Evolutionary conservation across 2,797 vertebrate species (phyloP), one percentile per base, ranked within the genome.

Genomic region (Cuculus canorus): DNA sequence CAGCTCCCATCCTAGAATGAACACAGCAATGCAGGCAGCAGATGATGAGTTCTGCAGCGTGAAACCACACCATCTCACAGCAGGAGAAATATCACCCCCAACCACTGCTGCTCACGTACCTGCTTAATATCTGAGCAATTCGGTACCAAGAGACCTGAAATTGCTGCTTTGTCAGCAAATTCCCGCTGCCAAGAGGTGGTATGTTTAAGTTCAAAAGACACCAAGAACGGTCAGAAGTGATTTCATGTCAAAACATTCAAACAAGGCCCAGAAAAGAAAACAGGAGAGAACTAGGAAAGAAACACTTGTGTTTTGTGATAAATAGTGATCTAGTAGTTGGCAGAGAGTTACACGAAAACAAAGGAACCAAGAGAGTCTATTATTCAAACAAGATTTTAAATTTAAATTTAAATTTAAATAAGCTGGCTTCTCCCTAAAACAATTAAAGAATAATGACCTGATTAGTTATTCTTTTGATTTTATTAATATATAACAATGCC

Each of bases 91-190:
- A 88, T 81, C 95, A 96, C 83, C 90, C 73, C 75, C 94, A 97
- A 87, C 45, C 78, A 93, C 54, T 70, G 75, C 87, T 92, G 88
- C 66, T 97, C 95, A 81, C 92, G 54, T 76, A 95, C 59, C 87
- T 97, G 88, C 94, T 96, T 93, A 95, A 96, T 97, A 96, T 81
- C 91, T 68, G 76, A 95, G 94, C 90, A 95, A 91, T 79, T 30
- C 3, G 5, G 85, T 90, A 96, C 90, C 71, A 81, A 91, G 82
- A 96, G 82, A 95, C 82, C 54, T 87, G 86, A 96, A 96, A 96
- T 85, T 96, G 78, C 54, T 95, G 59, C 77, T 97, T 94, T 90
- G 73, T 71, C 77, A 95, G 85, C 71, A 92, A 83, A 91, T 72
- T 90, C 91, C 86, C 96, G 89, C 93, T 96, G 95, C 79, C 96